Evolutionary conservation across 2,888 invertebrate genomes (phyloP).

Genomic region (Terebella lapidaria): DNA sequence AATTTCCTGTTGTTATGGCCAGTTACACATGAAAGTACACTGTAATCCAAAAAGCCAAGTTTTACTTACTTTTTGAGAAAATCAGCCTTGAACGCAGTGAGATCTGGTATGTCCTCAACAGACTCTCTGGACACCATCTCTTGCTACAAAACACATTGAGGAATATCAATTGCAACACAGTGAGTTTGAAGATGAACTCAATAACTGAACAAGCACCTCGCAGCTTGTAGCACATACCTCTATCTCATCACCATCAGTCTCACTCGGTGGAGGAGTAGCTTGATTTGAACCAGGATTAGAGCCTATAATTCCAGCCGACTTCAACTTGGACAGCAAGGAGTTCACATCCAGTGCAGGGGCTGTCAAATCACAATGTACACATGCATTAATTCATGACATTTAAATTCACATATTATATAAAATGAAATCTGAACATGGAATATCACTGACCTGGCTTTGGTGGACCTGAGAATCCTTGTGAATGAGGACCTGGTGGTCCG

Average conservation of each 20-base stretch:
- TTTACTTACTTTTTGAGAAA: slow-evolving; percentile 41
- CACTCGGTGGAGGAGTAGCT: neutral
- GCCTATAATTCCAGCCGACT: neutral
- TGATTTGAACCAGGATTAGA: too few relatives aligned
- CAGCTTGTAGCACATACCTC: neutral
- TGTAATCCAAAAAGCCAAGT: neutral
- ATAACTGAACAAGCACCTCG: neutral
- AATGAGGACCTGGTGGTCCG: too few relatives aligned
- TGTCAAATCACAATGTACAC: neutral
- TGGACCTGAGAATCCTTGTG: too few relatives aligned
- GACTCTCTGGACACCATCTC: neutral
- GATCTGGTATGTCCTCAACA: slow-evolving; percentile 36
- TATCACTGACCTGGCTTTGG: too few relatives aligned
- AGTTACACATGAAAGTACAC: neutral
- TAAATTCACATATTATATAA: too few relatives aligned
- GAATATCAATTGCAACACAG: neutral
- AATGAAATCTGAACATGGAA: too few relatives aligned
- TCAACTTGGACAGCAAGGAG: neutral
- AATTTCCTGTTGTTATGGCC: neutral
- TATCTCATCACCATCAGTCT: neutral
- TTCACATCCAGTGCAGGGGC: slow-evolving; percentile 2
- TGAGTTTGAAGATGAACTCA: neutral
- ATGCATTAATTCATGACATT: too few relatives aligned
- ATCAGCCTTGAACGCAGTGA: slow-evolving; percentile 34
- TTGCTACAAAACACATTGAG: neutral